A percentile compares a stretch with the other conserved stretches of the same genome.
These are phyloP conservation scores for Hanleya hanleyi DNA, from an alignment of 2,888 invertebrate species.

Conservation along the genomic window DNA sequence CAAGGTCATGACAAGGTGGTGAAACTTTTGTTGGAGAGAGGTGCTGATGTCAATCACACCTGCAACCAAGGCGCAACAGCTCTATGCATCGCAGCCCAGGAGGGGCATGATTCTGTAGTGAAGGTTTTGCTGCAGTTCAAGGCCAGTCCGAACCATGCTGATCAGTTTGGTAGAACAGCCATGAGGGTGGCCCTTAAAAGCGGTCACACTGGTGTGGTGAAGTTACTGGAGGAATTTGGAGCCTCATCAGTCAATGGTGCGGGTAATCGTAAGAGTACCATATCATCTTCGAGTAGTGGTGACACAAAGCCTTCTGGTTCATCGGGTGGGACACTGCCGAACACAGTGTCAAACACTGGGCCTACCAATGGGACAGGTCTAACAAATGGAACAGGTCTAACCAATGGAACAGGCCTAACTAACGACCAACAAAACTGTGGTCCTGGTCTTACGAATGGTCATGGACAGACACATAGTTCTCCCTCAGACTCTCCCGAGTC, in stretches of 20 bases:
- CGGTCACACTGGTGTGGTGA: conserved; percentile 87
- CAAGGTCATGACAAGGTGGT: conserved; percentile 92
- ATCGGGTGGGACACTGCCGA: no score
- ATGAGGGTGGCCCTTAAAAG: conserved; percentile 90
- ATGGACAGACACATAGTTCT: conserved; percentile 47
- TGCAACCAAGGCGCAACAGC: conserved; percentile 98
- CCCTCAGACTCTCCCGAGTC: conserved; percentile 72
- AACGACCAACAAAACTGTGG: conserved; percentile 37
- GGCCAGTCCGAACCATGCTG: conserved; percentile 74
- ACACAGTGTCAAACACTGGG: no score
- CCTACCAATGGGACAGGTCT: conserved; percentile 26
- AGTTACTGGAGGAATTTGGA: conserved; percentile 77
- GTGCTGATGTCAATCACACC: conserved; percentile 89
- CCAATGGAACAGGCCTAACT: conserved; percentile 20
- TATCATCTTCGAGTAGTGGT: conserved; percentile 61
- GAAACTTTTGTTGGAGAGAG: conserved; percentile 82
- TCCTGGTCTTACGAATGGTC: conserved; percentile 33
- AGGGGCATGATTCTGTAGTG: conserved; percentile 95
- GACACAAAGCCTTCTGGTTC: conserved; percentile 49
- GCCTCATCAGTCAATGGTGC: conserved; percentile 72
- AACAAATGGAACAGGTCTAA: conserved; percentile 24
- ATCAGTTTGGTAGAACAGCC: conserved; percentile 74
- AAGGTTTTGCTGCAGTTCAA: conserved; percentile 76
- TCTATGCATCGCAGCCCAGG: conserved; percentile 93
- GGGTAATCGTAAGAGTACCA: conserved; percentile 54